Percentiles rank a stretch among this genome's conserved stretches.
Conservation (phyloP, 2,797 vertebrate species). For the Oryzias sinensis region DNA sequence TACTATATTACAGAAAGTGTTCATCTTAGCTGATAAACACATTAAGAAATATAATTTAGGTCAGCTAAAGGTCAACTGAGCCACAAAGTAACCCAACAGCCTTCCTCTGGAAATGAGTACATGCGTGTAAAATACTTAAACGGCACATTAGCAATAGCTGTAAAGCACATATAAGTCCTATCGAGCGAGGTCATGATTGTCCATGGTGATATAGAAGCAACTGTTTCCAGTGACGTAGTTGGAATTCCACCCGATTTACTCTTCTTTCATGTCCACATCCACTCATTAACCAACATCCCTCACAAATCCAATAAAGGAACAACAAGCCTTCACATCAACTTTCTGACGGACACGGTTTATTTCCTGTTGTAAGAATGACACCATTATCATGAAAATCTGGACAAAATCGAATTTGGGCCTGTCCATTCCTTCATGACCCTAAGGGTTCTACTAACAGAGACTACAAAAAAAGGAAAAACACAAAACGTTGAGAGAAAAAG, state of each 20-base stretch:
- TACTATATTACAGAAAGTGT: too few relatives aligned
- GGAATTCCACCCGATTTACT: slow-evolving; percentile 49
- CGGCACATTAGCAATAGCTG: slow-evolving; percentile 10
- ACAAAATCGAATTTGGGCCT: slow-evolving; percentile 43
- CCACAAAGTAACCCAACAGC: background rate
- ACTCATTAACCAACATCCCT: slow-evolving; percentile 52
- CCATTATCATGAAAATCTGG: slow-evolving; percentile 51
- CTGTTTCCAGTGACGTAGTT: slow-evolving; percentile 44
- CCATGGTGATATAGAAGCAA: slow-evolving; percentile 25
- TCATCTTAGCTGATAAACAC: slow-evolving; percentile 5
- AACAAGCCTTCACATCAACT: slow-evolving; percentile 49
- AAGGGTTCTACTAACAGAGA: slow-evolving; percentile 13
- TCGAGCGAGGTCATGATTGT: slow-evolving; percentile 19
- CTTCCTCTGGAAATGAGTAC: slow-evolving; percentile 35
- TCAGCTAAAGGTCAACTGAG: too few relatives aligned
- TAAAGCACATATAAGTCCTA: slow-evolving; percentile 32
- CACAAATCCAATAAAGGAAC: slow-evolving; percentile 70
- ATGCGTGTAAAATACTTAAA: slow-evolving; percentile 35
- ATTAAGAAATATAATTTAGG: too few relatives aligned
- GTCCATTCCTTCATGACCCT: slow-evolving; percentile 24
- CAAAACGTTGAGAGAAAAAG: background rate
- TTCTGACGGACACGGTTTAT: slow-evolving; percentile 27
- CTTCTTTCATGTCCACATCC: slow-evolving; percentile 61
- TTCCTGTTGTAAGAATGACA: slow-evolving; percentile 62
- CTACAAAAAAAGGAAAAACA: background rate